Percentiles rank a stretch among this genome's conserved stretches.
These are phyloP conservation scores for Byasa hedistus DNA, from an alignment of 2,888 invertebrate genomes.

Conservation along the genomic window DNA sequence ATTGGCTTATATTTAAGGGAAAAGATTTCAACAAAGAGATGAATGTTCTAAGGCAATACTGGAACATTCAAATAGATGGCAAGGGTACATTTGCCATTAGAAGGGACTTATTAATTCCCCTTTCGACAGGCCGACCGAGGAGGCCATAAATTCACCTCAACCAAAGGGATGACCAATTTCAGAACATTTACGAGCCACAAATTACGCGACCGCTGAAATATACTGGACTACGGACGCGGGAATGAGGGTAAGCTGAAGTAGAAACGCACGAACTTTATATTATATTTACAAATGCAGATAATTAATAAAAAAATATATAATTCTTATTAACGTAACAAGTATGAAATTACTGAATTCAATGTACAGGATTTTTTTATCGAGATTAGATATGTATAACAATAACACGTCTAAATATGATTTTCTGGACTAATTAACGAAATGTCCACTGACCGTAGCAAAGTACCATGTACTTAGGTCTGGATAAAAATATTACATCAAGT, in stretches of 20 bases:
- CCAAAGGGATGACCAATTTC: conserved; percentile 81
- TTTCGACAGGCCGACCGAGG: conserved; percentile 79
- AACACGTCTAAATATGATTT: neutral
- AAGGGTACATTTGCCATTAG: conserved; percentile 79
- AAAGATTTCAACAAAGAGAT: conserved; percentile 62
- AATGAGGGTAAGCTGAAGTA: conserved; percentile 60
- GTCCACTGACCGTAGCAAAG: too few species aligned
- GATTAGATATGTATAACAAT: neutral
- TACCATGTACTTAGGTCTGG: too few species aligned
- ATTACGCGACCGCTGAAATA: conserved; percentile 79
- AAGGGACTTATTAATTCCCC: conserved; percentile 80
- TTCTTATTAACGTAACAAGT: neutral
- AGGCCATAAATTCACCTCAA: conserved; percentile 79
- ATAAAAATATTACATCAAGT: too few species aligned
- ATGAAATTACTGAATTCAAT: neutral
- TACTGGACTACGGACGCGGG: conserved; percentile 68
- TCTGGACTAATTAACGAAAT: too few species aligned
- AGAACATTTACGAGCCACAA: conserved; percentile 81
- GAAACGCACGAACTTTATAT: conserved; percentile 78
- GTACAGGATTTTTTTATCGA: neutral
- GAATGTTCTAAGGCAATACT: conserved; percentile 69
- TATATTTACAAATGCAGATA: conserved; percentile 48
- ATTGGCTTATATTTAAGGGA: conserved; percentile 33
- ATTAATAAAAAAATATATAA: neutral
- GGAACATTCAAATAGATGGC: conserved; percentile 79